Evolutionary conservation across 2,113 vertebrate genomes (phyloP).

Genomic region (Gasterosteus nipponicus): DNA sequence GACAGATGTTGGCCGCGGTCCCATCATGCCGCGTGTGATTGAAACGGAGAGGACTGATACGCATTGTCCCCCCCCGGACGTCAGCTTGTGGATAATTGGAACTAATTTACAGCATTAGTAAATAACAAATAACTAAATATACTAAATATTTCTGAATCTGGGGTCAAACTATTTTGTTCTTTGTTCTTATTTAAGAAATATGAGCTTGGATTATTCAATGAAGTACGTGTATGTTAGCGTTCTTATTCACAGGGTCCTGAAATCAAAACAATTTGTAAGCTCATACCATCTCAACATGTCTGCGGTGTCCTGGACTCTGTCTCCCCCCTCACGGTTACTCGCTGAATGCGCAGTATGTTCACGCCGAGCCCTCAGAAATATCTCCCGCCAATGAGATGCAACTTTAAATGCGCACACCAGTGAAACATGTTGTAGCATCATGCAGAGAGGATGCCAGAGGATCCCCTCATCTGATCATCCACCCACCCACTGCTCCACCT

Average conservation of each 20-base stretch:
- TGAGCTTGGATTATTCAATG: neutral
- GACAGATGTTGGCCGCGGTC: constrained; percentile 80
- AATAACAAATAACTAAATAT: constrained; percentile 5
- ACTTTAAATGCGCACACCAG: neutral
- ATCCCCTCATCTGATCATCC: neutral
- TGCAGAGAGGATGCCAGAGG: neutral
- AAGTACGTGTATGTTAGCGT: neutral
- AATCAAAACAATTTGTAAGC: neutral
- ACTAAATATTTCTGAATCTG: neutral
- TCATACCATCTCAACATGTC: neutral
- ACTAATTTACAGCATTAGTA: constrained; percentile 27
- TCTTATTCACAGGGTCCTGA: neutral
- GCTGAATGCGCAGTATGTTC: constrained; percentile 30
- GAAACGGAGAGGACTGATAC: constrained; percentile 43
- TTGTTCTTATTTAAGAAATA: neutral
- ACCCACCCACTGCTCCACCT: neutral
- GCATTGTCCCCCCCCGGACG: constrained; percentile 41
- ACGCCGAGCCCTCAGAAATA: constrained; percentile 31
- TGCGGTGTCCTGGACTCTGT: constrained; percentile 9
- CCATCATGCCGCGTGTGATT: constrained; percentile 59
- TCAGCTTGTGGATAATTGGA: constrained; percentile 19
- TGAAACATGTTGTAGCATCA: constrained; percentile 40
- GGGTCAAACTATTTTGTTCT: neutral
- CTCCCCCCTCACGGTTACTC: constrained; percentile 50
- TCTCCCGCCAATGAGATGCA: constrained; percentile 22